Evolutionary conservation across 2,113 vertebrate species (phyloP), one percentile per base, ranked within the genome.

Genomic region (Lophura nycthemera): DNA sequence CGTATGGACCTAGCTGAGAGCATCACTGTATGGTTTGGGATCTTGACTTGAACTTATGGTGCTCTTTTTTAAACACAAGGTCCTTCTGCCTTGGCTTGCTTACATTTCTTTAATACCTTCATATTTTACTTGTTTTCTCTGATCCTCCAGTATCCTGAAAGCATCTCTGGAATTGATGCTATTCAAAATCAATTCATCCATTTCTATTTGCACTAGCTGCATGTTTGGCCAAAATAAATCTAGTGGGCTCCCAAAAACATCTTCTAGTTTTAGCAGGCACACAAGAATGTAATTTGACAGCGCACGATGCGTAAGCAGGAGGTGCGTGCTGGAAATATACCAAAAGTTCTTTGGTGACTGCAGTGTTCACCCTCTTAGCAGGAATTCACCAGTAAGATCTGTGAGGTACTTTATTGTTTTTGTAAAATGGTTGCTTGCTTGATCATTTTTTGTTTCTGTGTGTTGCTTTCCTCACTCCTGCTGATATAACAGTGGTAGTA

Each of bases 101-200:
- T 43, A 45, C 1, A 0, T 38, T 43, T 78, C 13, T 34, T 36
- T 60, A 54, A 36, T 32, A 29, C 34, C 10, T 60, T 86, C 4
- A 16, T 61, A 18, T 42, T 30, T 34, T 0, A 13, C 4, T 52
- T 47, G 20, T 32, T 78, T 82, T 70, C 5, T 48, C 14, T 92
- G 34, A 40, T 61, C 3, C 7, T 63, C 7, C 9, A 16, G 0
- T 77, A 54, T 61, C 36, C 0, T 0, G 38, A 77, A 70, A 32
- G 15, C 29, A 63, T 6, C 19, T 67, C 36, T 57, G 42, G 38
- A 70, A 14, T 73, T 57, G 72, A 8, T 54, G 89, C 56, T 52
- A 57, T 4, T 72, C 5, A 2, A 42, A 17, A 38, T 73, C 52
- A 16, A 29, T 66, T 52, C 64, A 36, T 42, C 22, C 4, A 20